phyloP scores from a whole-genome alignment of 2,888 invertebrate species.

The Vanessa cardui region DNA sequence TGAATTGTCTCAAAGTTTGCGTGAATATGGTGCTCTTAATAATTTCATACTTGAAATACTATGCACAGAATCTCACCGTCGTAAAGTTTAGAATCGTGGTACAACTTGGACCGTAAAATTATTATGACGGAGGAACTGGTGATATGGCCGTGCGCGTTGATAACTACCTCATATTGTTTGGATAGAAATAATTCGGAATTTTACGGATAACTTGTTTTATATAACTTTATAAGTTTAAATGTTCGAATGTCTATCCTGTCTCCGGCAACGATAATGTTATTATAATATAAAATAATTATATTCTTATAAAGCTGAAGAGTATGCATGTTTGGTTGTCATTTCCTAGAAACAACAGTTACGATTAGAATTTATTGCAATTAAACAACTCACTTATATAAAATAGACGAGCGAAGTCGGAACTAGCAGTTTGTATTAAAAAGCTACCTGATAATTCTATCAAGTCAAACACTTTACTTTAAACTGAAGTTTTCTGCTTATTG shows the following conservation, averaged over 20 bases:
- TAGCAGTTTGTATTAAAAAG: too few species aligned
- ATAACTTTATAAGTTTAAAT: not conserved
- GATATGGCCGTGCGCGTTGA: conserved; percentile 2
- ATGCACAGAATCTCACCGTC: conserved; percentile 29
- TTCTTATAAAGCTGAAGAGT: too few species aligned
- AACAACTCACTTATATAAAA: too few species aligned
- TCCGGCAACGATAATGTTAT: too few species aligned
- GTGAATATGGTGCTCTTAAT: conserved; percentile 17
- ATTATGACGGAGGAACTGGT: conserved; percentile 26
- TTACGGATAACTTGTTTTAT: not conserved
- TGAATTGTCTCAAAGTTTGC: not conserved
- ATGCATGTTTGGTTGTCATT: too few species aligned
- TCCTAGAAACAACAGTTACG: too few species aligned
- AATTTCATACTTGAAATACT: conserved; percentile 18
- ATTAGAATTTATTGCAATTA: too few species aligned
- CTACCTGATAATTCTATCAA: too few species aligned
- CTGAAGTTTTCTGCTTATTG: too few species aligned
- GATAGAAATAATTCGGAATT: conserved; percentile 5
- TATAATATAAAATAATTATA: too few species aligned
- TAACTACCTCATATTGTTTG: conserved; percentile 4
- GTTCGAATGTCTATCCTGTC: not conserved
- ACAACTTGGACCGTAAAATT: conserved; percentile 37
- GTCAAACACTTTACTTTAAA: too few species aligned
- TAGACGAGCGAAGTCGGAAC: too few species aligned
- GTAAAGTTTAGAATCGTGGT: conserved; percentile 34